Conservation (phyloP, 2,113 vertebrate genomes). For the Hyperoodon ampullatus region DNA sequence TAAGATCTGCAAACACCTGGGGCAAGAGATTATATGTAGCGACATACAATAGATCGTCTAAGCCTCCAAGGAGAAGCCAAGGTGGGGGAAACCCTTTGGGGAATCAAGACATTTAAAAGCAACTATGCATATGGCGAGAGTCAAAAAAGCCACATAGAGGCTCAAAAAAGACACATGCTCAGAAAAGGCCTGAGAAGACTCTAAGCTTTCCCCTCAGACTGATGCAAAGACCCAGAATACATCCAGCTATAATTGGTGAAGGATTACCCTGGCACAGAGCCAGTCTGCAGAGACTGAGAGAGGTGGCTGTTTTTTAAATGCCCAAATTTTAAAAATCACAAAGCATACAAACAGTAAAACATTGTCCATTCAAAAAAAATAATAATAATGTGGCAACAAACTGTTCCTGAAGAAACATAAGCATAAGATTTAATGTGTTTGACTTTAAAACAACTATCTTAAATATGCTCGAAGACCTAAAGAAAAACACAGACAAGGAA, state of each 20-base stretch:
- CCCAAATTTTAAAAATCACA: neutral
- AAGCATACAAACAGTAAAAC: neutral
- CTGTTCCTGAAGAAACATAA: neutral
- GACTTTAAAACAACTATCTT: neutral
- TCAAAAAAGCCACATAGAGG: neutral
- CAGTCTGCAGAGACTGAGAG: neutral
- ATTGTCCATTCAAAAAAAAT: neutral
- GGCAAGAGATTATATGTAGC: neutral
- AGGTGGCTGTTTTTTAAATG: neutral
- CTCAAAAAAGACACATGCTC: neutral
- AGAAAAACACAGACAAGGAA: neutral
- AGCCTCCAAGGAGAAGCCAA: neutral
- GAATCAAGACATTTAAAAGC: neutral
- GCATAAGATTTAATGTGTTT: neutral
- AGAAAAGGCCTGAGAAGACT: neutral
- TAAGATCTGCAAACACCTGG: neutral
- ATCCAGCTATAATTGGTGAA: neutral
- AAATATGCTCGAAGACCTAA: no score
- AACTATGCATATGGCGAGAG: neutral
- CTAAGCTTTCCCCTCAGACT: neutral
- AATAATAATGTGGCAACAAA: neutral
- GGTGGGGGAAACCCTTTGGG: neutral
- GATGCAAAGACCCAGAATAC: neutral
- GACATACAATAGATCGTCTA: neutral
- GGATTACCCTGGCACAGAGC: neutral